phyloP scores from a whole-genome alignment of 1,140 invertebrate genomes.

The Atta texana region DNA sequence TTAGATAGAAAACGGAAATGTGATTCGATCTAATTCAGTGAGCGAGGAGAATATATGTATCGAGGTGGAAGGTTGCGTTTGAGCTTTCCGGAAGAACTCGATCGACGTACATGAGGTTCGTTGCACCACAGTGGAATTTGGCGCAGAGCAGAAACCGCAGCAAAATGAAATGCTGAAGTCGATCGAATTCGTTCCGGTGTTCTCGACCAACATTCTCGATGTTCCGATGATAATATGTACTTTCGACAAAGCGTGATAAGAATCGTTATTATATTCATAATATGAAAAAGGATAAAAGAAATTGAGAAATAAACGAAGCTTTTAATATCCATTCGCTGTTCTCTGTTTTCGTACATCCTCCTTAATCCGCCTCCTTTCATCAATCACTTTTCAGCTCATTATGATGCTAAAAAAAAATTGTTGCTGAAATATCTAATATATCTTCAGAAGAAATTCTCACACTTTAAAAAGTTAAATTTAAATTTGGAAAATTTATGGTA shows the following conservation, averaged over 20 bases:
- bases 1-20: slow-evolving; percentile 67
- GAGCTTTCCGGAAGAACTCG: slow-evolving; percentile 42
- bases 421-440: neutral
- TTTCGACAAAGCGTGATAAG: slow-evolving; percentile 73
- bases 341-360: neutral
- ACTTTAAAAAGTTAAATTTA: neutral
- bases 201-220: slow-evolving; percentile 50
- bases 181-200: slow-evolving; percentile 47
- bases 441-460: neutral
- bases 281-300: slow-evolving; percentile 64
- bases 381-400: neutral
- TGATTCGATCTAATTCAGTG: slow-evolving; percentile 53
- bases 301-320: slow-evolving; percentile 77
- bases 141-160: neutral
- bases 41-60: neutral
- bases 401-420: neutral
- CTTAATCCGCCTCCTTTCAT: neutral
- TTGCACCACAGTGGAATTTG: neutral
- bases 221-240: slow-evolving; percentile 68
- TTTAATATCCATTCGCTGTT: slow-evolving; percentile 71
- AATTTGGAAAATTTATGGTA: neutral
- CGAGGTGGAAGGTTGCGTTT: slow-evolving; percentile 27
- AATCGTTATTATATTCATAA: slow-evolving; percentile 77
- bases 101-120: neutral
- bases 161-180: neutral